Conservation (phyloP, 1,140 invertebrate genomes). For the Tribolium castaneum region DNA sequence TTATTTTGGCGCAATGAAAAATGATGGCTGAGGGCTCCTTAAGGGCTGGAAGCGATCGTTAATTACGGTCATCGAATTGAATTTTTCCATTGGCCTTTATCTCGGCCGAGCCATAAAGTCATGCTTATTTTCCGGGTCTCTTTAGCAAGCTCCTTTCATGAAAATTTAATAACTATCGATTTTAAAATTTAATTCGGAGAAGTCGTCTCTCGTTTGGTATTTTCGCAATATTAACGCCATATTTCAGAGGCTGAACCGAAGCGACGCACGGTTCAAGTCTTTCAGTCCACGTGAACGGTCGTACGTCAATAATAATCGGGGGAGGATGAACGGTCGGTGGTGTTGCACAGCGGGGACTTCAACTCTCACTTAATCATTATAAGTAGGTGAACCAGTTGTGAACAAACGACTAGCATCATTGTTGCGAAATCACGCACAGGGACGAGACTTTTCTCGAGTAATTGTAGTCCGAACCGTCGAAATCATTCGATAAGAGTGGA, state of each 20-base stretch:
- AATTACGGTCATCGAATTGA: slow-evolving; percentile 18
- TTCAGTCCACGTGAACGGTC: not conserved
- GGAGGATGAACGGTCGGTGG: not conserved
- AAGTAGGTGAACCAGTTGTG: slow-evolving; percentile 47
- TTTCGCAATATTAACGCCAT: slow-evolving; percentile 24
- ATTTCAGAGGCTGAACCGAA: not conserved
- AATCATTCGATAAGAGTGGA: no score
- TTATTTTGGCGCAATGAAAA: not conserved
- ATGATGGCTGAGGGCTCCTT: not conserved
- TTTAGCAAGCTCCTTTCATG: slow-evolving; percentile 30
- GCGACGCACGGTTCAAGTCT: not conserved
- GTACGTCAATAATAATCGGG: slow-evolving; percentile 1
- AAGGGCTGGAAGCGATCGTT: not conserved
- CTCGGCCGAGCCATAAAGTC: not conserved
- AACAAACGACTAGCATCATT: slow-evolving; percentile 44
- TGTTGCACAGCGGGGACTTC: slow-evolving; percentile 30
- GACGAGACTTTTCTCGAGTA: not conserved
- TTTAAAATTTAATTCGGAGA: slow-evolving; percentile 23
- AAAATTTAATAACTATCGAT: slow-evolving; percentile 35
- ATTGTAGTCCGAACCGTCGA: slow-evolving; percentile 1
- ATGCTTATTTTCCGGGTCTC: slow-evolving; percentile 16
- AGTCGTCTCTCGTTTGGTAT: slow-evolving; percentile 8
- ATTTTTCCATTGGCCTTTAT: not conserved
- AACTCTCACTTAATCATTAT: slow-evolving; percentile 41
- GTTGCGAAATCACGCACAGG: slow-evolving; percentile 39